Conservation (phyloP, 2,113 vertebrate species). For the Pteruthius melanotis region DNA sequence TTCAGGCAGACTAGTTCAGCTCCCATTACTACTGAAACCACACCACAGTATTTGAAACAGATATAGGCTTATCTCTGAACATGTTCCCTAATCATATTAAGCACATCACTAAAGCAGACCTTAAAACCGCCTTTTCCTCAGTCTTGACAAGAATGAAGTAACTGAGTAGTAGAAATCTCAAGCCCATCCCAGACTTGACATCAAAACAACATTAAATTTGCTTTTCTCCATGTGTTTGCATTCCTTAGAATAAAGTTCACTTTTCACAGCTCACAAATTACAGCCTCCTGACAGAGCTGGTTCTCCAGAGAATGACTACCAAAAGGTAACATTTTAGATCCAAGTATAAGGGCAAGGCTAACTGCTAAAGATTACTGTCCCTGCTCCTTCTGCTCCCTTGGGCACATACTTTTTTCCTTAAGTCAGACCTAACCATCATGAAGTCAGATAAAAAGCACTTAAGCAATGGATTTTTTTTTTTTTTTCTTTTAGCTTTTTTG, state of each 20-base stretch:
- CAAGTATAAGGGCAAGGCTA: not conserved
- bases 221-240: not conserved
- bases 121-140: not conserved
- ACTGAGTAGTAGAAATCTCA: not conserved
- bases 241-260: not conserved
- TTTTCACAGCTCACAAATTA: not conserved
- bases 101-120: not conserved
- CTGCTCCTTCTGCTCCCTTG: not conserved
- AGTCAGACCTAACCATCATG: not conserved
- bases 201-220: not conserved
- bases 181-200: not conserved
- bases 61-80: not conserved
- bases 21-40: not conserved
- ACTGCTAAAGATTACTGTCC: not conserved
- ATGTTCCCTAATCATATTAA: not conserved
- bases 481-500: not conserved
- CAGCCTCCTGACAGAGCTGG: not conserved
- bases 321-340: not conserved
- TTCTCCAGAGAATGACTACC: not conserved
- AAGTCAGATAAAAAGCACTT: not conserved
- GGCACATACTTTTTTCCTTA: not conserved
- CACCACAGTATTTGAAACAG: not conserved
- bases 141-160: not conserved
- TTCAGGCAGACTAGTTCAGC: not conserved
- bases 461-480: not conserved